A percentile compares a stretch with the other conserved stretches of the same genome.
These are phyloP conservation scores for Flexamia atlantica DNA, from an alignment of 2,888 invertebrate species.

Conservation along the genomic window DNA sequence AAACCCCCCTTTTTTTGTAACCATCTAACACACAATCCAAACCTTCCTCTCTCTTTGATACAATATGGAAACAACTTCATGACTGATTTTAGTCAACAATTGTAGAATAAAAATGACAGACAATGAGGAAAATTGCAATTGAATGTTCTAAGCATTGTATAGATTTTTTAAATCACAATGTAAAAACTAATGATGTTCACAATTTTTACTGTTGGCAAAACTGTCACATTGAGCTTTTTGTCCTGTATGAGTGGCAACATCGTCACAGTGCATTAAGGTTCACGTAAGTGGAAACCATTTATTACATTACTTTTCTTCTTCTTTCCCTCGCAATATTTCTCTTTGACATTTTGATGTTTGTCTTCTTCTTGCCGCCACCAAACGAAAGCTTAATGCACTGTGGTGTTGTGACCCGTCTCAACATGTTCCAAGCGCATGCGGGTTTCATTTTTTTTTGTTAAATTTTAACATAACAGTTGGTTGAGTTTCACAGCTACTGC, in stretches of 20 bases:
- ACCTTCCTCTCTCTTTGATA: no score
- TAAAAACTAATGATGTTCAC: no score
- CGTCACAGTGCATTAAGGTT: slow-evolving; percentile 52
- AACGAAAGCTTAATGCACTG: slow-evolving; percentile 59
- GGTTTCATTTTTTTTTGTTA: neutral
- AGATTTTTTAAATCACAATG: no score
- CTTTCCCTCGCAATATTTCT: neutral
- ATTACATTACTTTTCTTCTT: neutral
- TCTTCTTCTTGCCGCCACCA: slow-evolving; percentile 24
- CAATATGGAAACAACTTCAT: no score
- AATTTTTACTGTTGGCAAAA: neutral
- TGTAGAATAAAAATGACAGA: no score
- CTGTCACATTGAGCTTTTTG: neutral
- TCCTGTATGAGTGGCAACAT: slow-evolving; percentile 25
- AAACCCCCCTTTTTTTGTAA: no score
- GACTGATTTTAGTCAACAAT: no score
- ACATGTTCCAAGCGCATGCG: neutral
- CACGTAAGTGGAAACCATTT: neutral
- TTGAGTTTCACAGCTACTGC: slow-evolving; percentile 20
- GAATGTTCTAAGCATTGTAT: no score
- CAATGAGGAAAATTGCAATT: no score
- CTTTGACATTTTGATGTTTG: neutral
- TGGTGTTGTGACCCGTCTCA: slow-evolving; percentile 28
- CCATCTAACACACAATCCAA: no score
- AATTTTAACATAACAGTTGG: neutral